phyloP scores from a whole-genome alignment of 23 tunicate genomes.

The Styela plicata region DNA sequence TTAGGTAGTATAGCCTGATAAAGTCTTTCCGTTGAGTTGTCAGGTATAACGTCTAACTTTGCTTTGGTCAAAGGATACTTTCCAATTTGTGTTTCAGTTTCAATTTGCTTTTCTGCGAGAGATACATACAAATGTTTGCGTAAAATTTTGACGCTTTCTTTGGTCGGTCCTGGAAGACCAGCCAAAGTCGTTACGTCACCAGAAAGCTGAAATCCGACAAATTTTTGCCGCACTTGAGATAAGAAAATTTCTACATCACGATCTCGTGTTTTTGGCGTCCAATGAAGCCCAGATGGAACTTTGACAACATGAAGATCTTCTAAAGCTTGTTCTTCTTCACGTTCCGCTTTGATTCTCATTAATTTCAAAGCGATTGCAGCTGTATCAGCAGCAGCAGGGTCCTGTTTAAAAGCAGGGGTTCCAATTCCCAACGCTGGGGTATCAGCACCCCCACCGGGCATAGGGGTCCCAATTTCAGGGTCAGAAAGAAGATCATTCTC shows the following conservation, averaged over 20 bases:
- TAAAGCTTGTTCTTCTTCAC: conserved; percentile 26
- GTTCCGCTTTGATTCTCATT: conserved; percentile 49
- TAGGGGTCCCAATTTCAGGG: background rate
- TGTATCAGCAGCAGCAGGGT: conserved; percentile 19
- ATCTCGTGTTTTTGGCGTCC: conserved; percentile 83
- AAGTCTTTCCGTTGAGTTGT: conserved; percentile 64
- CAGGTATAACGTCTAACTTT: conserved; percentile 60
- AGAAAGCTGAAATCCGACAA: conserved; percentile 57
- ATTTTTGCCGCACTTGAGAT: conserved; percentile 75
- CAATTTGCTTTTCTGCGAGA: conserved; percentile 60
- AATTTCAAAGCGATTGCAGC: conserved; percentile 73
- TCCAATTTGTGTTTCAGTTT: conserved; percentile 44
- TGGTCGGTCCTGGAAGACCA: conserved; percentile 93
- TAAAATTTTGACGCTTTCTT: conserved; percentile 70
- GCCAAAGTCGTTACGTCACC: conserved; percentile 82
- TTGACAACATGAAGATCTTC: conserved; percentile 46
- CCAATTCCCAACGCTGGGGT: conserved; percentile 14
- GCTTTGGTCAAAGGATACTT: conserved; percentile 75
- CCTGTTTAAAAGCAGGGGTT: conserved; percentile 15
- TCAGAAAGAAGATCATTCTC: background rate
- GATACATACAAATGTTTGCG: conserved; percentile 70
- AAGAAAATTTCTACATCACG: conserved; percentile 72
- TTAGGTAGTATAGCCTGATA: conserved; percentile 84
- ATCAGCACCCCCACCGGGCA: background rate
- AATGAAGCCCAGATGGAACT: conserved; percentile 74